Conservation (phyloP, 2,113 vertebrate species). For the Misgurnus mizolepis region DNA sequence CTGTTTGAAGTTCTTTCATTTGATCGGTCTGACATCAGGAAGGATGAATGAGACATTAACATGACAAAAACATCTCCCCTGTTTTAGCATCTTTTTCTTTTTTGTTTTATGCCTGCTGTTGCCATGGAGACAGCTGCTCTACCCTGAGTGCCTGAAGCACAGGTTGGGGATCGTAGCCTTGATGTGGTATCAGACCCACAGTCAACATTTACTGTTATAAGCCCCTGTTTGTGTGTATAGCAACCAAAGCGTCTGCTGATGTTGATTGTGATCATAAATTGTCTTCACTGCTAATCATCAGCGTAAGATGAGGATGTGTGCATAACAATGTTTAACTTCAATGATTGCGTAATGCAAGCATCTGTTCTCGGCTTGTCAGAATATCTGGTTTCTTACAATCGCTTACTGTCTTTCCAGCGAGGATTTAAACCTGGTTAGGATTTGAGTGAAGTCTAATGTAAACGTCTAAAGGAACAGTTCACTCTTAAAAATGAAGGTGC, state of each 20-base stretch:
- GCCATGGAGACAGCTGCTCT: conserved; percentile 44
- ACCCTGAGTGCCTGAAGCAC: conserved; percentile 33
- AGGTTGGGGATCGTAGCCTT: conserved; percentile 46
- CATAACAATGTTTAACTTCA: conserved; percentile 14
- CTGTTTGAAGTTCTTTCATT: background rate
- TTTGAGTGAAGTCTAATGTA: background rate
- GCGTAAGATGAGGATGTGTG: background rate
- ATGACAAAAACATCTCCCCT: background rate
- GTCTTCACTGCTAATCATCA: conserved; percentile 26
- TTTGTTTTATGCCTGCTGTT: conserved; percentile 44
- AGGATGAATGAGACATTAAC: background rate
- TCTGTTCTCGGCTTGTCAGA: background rate
- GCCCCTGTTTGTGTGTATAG: background rate
- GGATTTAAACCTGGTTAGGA: background rate
- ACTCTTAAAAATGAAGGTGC: no score
- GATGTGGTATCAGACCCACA: conserved; percentile 24
- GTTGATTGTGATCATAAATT: conserved; percentile 8
- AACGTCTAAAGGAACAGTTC: background rate
- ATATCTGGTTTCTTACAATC: background rate
- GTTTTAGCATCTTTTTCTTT: conserved; percentile 7
- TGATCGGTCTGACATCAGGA: background rate
- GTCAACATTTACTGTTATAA: background rate
- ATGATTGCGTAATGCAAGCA: background rate
- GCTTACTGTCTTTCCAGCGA: background rate
- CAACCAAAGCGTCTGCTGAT: background rate